Evolutionary conservation across 1,140 invertebrate species (phyloP).

Genomic region (Bemisia tabaci): DNA sequence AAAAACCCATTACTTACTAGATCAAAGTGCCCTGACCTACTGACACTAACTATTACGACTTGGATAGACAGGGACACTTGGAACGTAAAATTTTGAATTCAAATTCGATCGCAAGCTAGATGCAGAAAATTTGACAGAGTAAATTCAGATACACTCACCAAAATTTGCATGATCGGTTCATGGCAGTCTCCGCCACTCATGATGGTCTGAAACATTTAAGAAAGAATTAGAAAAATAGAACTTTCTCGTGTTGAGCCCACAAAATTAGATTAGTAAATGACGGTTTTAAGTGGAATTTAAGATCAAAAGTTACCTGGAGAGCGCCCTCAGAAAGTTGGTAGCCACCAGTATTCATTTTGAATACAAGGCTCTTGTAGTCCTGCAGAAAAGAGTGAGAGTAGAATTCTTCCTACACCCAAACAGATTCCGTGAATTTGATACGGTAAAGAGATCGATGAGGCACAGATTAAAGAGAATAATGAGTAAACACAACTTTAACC

Average conservation of each 20-base stretch:
- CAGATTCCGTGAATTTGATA: too few relatives aligned
- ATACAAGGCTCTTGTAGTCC: too few relatives aligned
- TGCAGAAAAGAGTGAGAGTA: too few relatives aligned
- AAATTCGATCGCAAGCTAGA: not conserved
- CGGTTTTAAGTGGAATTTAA: not conserved
- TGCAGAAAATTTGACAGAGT: not conserved
- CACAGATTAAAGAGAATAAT: too few relatives aligned
- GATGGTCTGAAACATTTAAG: conserved; percentile 38
- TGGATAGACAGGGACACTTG: not conserved
- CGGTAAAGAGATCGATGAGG: too few relatives aligned
- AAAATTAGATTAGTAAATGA: not conserved
- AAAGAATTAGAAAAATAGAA: not conserved
- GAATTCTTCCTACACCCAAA: too few relatives aligned
- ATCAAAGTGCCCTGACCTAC: not conserved
- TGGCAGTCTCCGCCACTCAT: conserved; percentile 47
- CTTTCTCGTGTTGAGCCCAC: too few relatives aligned
- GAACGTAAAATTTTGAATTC: too few relatives aligned
- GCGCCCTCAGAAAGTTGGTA: not conserved
- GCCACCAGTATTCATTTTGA: too few relatives aligned
- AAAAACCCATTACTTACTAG: not conserved
- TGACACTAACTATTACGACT: not conserved
- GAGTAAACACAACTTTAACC: too few relatives aligned
- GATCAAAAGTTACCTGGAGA: not conserved
- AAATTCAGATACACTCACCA: conserved; percentile 37
- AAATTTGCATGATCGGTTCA: conserved; percentile 55